Percentiles rank a stretch among this genome's conserved stretches.
Conservation (phyloP, 2,888 invertebrate species). For the Microdon myrmicae region DNA sequence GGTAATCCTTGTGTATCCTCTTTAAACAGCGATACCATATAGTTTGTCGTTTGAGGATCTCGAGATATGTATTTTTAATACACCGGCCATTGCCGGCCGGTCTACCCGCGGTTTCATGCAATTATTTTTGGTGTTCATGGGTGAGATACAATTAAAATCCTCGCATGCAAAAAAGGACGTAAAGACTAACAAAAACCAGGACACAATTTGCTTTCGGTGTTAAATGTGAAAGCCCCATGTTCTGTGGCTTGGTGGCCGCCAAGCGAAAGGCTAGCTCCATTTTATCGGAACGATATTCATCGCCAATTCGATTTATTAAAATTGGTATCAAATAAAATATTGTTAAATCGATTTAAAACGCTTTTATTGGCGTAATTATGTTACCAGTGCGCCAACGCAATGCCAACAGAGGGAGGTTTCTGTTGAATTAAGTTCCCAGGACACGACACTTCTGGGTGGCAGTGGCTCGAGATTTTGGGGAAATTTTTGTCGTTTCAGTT, state of each 20-base stretch:
- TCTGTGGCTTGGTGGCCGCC: conserved; percentile 21
- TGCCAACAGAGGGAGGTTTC: not conserved
- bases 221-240: conserved; percentile 46
- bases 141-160: conserved; percentile 36
- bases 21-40: conserved; percentile 51
- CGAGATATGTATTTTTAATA: conserved; percentile 49
- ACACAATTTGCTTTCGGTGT: conserved; percentile 49
- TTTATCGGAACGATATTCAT: conserved; percentile 30
- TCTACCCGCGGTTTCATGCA: conserved; percentile 40
- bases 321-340: conserved; percentile 52
- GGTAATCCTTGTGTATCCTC: conserved; percentile 50
- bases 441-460: no score
- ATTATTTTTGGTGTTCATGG: conserved; percentile 40
- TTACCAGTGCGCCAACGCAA: conserved; percentile 42
- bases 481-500: conserved; percentile 37
- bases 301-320: conserved; percentile 50
- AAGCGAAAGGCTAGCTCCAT: conserved; percentile 1
- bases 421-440: conserved; percentile 39
- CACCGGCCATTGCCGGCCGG: conserved; percentile 13
- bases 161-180: conserved; percentile 13
- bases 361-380: conserved; percentile 52
- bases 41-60: conserved; percentile 48
- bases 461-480: not conserved
- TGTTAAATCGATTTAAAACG: conserved; percentile 51
- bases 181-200: conserved; percentile 38